Evolutionary conservation across 2,888 invertebrate species (phyloP).

Genomic region (Microdon myrmicae): DNA sequence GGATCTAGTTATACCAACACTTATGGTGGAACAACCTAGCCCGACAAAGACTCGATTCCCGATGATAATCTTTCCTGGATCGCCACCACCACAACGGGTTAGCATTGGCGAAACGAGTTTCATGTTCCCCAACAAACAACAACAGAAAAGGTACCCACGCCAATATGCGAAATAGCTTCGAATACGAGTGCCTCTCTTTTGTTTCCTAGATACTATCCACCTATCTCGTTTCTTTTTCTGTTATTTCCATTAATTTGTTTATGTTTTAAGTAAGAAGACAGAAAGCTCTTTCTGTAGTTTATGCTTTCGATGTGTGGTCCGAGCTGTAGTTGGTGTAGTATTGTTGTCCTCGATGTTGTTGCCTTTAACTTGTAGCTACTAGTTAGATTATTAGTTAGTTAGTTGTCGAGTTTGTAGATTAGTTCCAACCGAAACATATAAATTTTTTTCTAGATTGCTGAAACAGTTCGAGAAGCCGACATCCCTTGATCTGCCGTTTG

Average conservation of each 20-base stretch:
- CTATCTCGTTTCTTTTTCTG: slow-evolving; percentile 11
- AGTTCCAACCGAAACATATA: slow-evolving; percentile 20
- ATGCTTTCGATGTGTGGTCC: slow-evolving; percentile 34
- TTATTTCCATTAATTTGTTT: slow-evolving; percentile 5
- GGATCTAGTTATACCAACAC: slow-evolving; percentile 72
- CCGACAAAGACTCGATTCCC: slow-evolving; percentile 71
- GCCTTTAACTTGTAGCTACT: slow-evolving; percentile 13
- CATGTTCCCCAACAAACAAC: slow-evolving; percentile 65
- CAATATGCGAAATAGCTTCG: slow-evolving; percentile 40
- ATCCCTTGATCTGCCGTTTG: slow-evolving; percentile 72
- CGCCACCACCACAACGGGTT: slow-evolving; percentile 70
- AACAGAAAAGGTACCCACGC: slow-evolving; percentile 66
- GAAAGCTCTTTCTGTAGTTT: slow-evolving; percentile 26
- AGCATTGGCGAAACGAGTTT: slow-evolving; percentile 64
- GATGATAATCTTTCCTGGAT: slow-evolving; percentile 68
- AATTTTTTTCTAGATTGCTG: slow-evolving; percentile 67
- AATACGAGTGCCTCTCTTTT: slow-evolving; percentile 32
- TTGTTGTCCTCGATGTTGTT: slow-evolving; percentile 28
- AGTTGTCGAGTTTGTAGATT: too few relatives aligned
- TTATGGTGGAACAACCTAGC: slow-evolving; percentile 76
- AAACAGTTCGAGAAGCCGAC: slow-evolving; percentile 74
- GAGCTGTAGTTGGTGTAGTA: slow-evolving; percentile 18
- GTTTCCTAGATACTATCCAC: slow-evolving; percentile 24
- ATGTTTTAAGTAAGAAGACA: too few relatives aligned
- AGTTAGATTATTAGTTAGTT: slow-evolving; percentile 9